Evolutionary conservation across 1,140 invertebrate genomes (phyloP).

Genomic region (Saccostrea cuccullata): DNA sequence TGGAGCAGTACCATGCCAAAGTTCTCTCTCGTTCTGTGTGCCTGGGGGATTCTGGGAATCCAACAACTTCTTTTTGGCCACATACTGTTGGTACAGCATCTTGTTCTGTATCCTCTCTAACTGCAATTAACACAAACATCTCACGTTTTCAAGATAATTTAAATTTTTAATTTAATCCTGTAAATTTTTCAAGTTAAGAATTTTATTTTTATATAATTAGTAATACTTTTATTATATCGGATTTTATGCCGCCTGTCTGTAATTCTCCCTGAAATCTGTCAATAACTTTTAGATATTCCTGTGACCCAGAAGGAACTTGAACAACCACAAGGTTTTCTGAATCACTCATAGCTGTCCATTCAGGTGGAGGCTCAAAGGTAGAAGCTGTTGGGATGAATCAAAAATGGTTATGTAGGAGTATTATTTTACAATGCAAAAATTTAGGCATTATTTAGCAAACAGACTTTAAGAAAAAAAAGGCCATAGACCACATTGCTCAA

Average conservation of each 20-base stretch:
- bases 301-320: neutral
- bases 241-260: neutral
- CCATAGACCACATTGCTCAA: no score
- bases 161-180: neutral
- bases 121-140: constrained; percentile 39
- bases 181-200: neutral
- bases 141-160: no score
- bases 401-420: no score
- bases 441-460: no score
- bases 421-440: no score
- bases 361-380: constrained; percentile 18
- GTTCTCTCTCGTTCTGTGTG: constrained; percentile 61
- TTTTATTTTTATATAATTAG: no score
- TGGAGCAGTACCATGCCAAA: constrained; percentile 69
- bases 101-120: constrained; percentile 66
- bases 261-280: neutral
- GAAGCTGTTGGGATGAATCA: no score
- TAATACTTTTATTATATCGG: no score
- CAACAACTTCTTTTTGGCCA: constrained; percentile 64
- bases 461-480: no score
- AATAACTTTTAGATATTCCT: constrained; percentile 1
- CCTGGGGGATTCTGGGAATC: constrained; percentile 52
- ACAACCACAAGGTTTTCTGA: neutral
- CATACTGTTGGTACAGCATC: no score
- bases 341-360: neutral